These are phyloP conservation scores for Drosophila funebris DNA, from an alignment of 1,140 invertebrate species.

Conservation along the genomic window DNA sequence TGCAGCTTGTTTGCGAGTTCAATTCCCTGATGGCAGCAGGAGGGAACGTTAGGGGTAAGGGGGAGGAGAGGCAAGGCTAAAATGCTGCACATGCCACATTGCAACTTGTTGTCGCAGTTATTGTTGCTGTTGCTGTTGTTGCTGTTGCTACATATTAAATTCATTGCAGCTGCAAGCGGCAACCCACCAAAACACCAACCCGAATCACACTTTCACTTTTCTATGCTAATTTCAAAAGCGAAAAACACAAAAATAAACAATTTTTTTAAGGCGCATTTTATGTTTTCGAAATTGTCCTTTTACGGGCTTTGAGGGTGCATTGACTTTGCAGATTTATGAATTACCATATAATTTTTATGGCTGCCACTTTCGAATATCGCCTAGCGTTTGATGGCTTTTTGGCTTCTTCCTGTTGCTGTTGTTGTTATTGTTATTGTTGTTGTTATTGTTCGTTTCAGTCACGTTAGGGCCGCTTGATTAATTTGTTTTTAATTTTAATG, in stretches of 20 bases:
- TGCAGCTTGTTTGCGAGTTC: background rate
- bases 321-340: conserved; percentile 33
- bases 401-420: background rate
- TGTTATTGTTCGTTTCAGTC: conserved; percentile 16
- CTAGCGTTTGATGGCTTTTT: conserved; percentile 2
- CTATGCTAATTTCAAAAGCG: conserved; percentile 61
- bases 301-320: conserved; percentile 17
- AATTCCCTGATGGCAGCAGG: too few relatives aligned
- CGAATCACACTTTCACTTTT: conserved; percentile 66
- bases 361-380: conserved; percentile 30
- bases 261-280: conserved; percentile 19
- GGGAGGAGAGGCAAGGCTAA: conserved; percentile 46
- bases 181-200: conserved; percentile 17
- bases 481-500: conserved; percentile 57
- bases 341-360: conserved; percentile 32
- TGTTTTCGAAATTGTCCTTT: conserved; percentile 41
- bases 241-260: conserved; percentile 12
- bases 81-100: conserved; percentile 49
- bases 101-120: conserved; percentile 29
- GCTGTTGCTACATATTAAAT: conserved; percentile 68
- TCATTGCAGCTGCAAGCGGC: conserved; percentile 62
- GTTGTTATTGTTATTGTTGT: background rate
- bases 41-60: background rate
- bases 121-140: conserved; percentile 11
- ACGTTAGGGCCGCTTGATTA: conserved; percentile 48